Evolutionary conservation across 2,113 vertebrate genomes (phyloP), one percentile per base, ranked within the genome.

Genomic region (Labeo rohita): DNA sequence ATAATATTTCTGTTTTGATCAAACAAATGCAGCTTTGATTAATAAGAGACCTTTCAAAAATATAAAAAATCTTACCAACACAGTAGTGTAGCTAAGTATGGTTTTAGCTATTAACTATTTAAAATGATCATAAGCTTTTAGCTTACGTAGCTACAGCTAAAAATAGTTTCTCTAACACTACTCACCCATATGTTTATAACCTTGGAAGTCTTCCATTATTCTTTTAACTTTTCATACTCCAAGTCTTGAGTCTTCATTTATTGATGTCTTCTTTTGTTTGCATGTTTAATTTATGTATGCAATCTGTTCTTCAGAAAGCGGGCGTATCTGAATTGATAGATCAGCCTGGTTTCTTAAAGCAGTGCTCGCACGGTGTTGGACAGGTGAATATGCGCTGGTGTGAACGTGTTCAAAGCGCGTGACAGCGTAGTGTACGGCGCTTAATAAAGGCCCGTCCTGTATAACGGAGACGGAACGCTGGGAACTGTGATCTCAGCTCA

Each of bases 401-500:
- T 89, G 89, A 91, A 81, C 73, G 12, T 50, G 66, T 66, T 18
- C 23, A 85, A 54, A 72, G 36, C 80, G 23, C 81, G 70, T 88
- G 75, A 74, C 70, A 80, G 76, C 50, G 3, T 52, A 70, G 76
- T 80, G 68, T 61, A 63, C 13, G 8, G 28, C 8, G 45, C 80
- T 80, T 88, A 87, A 88, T 88, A 87, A 90, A 80, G 83, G 21
- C 23, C 56, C 28, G 56, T 87, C 85, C 83, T 81, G 59, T 49
- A 18, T 83, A 72, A 83, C 21, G 36, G 76, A 80, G 59, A 85
- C 18, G 56, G 45, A 80, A 83, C 0, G 43, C 4, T 56, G 75
- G 18, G 52, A 89, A 88, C 89, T 87, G 89, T 88, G 88, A 92
- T 92, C 87, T 89, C 85, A 89, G 90, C 89, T 92, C 89, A 89